phyloP scores from a whole-genome alignment of 1,140 invertebrate genomes.

The Gryon sp. region DNA sequence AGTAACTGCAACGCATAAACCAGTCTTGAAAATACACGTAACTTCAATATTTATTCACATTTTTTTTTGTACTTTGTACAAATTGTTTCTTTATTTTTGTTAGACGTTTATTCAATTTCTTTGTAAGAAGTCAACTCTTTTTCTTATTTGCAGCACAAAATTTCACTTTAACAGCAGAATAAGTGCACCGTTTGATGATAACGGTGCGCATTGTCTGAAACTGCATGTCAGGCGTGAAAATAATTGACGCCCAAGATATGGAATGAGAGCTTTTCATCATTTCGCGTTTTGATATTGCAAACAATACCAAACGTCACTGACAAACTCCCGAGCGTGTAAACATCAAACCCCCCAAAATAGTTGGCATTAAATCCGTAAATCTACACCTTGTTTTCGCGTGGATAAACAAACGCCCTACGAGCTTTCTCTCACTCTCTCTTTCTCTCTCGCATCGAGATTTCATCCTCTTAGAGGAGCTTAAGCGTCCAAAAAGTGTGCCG shows the following conservation, averaged over 20 bases:
- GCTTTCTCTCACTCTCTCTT: too few relatives aligned
- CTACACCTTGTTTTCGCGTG: conserved; percentile 20
- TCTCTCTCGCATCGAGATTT: conserved; percentile 29
- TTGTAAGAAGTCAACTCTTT: too few relatives aligned
- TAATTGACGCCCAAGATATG: too few relatives aligned
- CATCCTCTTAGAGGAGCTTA: conserved; percentile 45
- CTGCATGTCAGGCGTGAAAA: too few relatives aligned
- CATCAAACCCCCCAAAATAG: conserved; percentile 9
- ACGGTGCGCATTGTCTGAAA: conserved; percentile 36
- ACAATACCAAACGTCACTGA: background rate
- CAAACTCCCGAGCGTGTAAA: conserved; percentile 1
- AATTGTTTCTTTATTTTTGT: too few relatives aligned
- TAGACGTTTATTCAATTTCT: too few relatives aligned
- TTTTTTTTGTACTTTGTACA: too few relatives aligned
- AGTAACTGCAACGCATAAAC: background rate
- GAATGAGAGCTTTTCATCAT: too few relatives aligned
- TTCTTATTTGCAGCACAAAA: too few relatives aligned
- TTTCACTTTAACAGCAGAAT: conserved; percentile 3
- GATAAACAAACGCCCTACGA: conserved; percentile 21
- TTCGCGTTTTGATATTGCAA: conserved; percentile 21
- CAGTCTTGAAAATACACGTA: background rate
- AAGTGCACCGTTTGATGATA: conserved; percentile 39
- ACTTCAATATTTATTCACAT: background rate
- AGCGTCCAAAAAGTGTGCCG: conserved; percentile 40
- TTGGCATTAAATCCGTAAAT: conserved; percentile 15